A percentile compares a stretch with the other conserved stretches of the same genome.
phyloP scores from a whole-genome alignment of 2,797 vertebrate species.

The Eospalax fontanierii region DNA sequence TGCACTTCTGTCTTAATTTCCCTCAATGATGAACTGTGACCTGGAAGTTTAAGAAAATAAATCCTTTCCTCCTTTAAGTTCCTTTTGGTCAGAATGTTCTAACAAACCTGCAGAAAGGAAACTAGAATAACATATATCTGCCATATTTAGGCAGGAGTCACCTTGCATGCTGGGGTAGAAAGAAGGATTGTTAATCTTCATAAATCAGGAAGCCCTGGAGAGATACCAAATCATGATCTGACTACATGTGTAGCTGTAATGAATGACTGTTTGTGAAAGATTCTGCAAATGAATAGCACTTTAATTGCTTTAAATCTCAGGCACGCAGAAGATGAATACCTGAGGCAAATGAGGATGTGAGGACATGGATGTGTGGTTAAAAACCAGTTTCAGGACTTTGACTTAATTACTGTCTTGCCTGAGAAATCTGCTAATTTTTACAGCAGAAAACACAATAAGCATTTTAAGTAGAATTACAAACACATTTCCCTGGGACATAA shows the following conservation, averaged over 20 bases:
- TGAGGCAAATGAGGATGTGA: slow-evolving; percentile 65
- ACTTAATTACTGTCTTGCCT: neutral
- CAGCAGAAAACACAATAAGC: neutral
- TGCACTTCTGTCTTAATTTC: neutral
- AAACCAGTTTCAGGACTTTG: neutral
- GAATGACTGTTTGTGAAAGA: slow-evolving; percentile 74
- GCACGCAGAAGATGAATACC: slow-evolving; percentile 47
- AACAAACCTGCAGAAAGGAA: neutral
- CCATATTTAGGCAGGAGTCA: slow-evolving; percentile 60
- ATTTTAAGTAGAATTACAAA: neutral
- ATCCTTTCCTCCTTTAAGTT: neutral
- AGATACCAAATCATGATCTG: slow-evolving; percentile 65
- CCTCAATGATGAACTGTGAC: neutral
- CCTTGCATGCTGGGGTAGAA: neutral
- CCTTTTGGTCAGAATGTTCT: neutral
- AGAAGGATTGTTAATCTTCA: slow-evolving; percentile 58
- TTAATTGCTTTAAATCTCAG: slow-evolving; percentile 70
- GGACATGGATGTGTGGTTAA: slow-evolving; percentile 43
- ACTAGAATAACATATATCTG: neutral
- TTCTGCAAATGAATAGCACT: slow-evolving; percentile 66
- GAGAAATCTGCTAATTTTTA: slow-evolving; percentile 26
- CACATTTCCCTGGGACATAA: neutral
- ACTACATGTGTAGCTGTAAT: slow-evolving; percentile 73
- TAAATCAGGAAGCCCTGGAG: slow-evolving; percentile 62
- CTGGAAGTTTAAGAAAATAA: neutral